Conservation (phyloP, 2,888 invertebrate genomes). For the Leucophenga maculata region DNA sequence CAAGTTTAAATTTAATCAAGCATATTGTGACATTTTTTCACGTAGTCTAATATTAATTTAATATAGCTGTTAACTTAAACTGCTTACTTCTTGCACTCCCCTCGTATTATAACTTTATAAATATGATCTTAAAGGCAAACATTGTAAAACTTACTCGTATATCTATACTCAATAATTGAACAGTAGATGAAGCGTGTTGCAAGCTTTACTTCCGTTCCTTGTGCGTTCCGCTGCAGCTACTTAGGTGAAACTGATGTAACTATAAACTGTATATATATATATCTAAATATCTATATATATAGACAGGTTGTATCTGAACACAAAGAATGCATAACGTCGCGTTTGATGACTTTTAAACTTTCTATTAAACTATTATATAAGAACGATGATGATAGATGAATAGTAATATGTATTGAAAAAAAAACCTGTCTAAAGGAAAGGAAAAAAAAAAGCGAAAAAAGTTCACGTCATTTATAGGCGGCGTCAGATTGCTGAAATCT, state of each 20-base stretch:
- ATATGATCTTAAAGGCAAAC: conserved; percentile 10
- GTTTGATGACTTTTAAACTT: conserved; percentile 62
- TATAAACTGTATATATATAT: too few relatives aligned
- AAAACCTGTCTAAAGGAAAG: conserved; percentile 16
- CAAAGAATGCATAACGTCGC: not conserved
- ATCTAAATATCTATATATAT: too few relatives aligned
- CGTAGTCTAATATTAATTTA: too few relatives aligned
- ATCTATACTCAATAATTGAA: too few relatives aligned
- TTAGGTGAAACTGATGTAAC: not conserved
- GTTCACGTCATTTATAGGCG: conserved; percentile 1
- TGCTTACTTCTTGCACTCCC: too few relatives aligned
- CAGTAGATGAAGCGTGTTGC: too few relatives aligned
- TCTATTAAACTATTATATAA: conserved; percentile 58
- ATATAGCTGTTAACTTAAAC: too few relatives aligned
- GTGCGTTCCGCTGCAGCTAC: not conserved
- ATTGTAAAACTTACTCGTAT: not conserved
- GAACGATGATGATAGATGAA: conserved; percentile 63
- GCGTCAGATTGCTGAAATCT: not conserved
- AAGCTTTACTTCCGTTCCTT: not conserved
- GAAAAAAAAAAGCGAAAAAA: conserved; percentile 55
- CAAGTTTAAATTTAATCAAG: too few relatives aligned
- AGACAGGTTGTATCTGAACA: too few relatives aligned
- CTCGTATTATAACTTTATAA: conserved; percentile 16
- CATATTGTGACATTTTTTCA: too few relatives aligned
- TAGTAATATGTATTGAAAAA: conserved; percentile 54